Conservation (phyloP, 2,797 vertebrate species). For the Florisuga fusca region DNA sequence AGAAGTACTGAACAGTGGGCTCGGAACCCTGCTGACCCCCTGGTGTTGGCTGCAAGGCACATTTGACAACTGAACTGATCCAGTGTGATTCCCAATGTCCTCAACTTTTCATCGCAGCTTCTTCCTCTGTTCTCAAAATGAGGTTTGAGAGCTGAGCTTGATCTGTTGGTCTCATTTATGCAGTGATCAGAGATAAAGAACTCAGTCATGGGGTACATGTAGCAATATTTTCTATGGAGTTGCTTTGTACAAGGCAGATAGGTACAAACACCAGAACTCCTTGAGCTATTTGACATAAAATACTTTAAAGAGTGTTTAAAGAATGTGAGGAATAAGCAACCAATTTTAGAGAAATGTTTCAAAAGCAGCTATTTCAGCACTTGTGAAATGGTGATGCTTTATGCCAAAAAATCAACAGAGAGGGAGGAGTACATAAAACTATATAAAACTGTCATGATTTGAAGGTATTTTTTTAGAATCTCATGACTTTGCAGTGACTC, state of each 20-base stretch:
- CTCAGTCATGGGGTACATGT: not conserved
- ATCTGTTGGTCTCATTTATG: not conserved
- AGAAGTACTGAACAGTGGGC: not conserved
- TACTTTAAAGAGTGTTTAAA: not conserved
- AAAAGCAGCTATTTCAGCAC: not conserved
- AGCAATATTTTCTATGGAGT: not conserved
- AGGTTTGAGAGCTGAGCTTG: not conserved
- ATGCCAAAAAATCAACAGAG: not conserved
- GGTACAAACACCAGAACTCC: not conserved
- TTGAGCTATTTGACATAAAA: not conserved
- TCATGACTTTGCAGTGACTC: not conserved
- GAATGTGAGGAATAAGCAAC: not conserved
- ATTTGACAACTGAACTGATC: not conserved
- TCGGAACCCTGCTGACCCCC: not conserved
- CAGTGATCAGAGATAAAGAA: not conserved
- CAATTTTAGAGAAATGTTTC: not conserved
- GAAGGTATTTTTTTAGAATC: slow-evolving; percentile 9
- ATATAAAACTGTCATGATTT: not conserved
- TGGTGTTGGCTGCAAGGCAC: not conserved
- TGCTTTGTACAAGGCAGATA: not conserved
- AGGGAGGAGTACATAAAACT: not conserved
- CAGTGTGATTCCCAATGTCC: not conserved
- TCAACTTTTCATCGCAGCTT: not conserved
- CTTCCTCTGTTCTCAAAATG: not conserved
- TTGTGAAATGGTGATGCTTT: not conserved